These are phyloP conservation scores for Cerastoderma edule DNA, from an alignment of 2,888 invertebrate species.

Conservation along the genomic window DNA sequence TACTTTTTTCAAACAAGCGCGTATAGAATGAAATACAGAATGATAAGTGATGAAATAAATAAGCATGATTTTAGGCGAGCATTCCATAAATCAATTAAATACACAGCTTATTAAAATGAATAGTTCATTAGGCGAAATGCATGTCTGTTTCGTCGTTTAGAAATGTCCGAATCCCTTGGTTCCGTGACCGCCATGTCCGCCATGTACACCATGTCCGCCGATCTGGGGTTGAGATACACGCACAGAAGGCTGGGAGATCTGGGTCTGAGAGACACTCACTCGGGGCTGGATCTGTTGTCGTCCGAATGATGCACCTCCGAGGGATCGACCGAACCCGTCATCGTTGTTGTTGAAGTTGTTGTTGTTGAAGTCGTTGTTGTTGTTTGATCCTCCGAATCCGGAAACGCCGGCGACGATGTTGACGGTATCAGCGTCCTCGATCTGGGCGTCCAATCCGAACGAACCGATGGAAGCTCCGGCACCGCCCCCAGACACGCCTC, in stretches of 20 bases:
- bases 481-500: background rate
- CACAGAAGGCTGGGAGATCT: background rate
- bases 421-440: conserved; percentile 15
- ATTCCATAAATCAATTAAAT: no score
- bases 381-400: background rate
- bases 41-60: no score
- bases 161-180: no score
- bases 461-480: background rate
- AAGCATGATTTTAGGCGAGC: no score
- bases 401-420: background rate
- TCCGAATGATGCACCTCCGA: background rate
- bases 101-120: no score
- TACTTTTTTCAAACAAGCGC: no score
- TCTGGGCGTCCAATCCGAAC: conserved; percentile 18
- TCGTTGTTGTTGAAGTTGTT: conserved; percentile 14
- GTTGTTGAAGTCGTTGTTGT: conserved; percentile 6
- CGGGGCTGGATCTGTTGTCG: background rate
- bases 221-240: conserved; percentile 2
- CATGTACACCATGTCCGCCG: conserved; percentile 9
- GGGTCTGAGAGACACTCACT: conserved; percentile 3
- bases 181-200: no score
- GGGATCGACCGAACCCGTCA: background rate
- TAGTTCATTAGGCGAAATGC: no score
- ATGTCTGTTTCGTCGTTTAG: no score
- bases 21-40: no score